Evolutionary conservation across 2,888 invertebrate genomes (phyloP).

Genomic region (Hydrotaea cyrtoneurina): DNA sequence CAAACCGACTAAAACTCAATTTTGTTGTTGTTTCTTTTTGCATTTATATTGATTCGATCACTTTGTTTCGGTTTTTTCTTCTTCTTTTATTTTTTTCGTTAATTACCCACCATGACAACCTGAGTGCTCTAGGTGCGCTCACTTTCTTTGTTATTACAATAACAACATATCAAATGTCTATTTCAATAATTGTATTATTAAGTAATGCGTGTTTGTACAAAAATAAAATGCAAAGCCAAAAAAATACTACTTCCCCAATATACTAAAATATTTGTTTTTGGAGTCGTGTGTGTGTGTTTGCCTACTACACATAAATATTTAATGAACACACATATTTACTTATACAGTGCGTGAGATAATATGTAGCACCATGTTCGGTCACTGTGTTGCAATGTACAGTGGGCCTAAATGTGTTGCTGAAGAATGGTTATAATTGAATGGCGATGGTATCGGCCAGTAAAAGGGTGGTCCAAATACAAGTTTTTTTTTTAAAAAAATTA

Average conservation of each 20-base stretch:
- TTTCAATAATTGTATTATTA: conserved; percentile 33
- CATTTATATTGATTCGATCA: too few species aligned
- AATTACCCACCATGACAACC: conserved; percentile 17
- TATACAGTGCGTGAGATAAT: not conserved
- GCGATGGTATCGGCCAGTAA: too few species aligned
- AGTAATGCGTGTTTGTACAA: conserved; percentile 23
- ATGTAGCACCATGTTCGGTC: not conserved
- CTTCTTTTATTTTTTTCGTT: not conserved
- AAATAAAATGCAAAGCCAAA: not conserved
- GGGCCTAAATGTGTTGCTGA: not conserved
- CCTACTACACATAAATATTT: too few species aligned
- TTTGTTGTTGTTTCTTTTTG: too few species aligned
- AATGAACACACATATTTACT: not conserved
- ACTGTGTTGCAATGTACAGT: not conserved
- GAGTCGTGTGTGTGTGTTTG: not conserved
- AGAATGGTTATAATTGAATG: too few species aligned
- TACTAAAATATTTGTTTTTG: not conserved
- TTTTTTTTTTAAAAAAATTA: too few species aligned
- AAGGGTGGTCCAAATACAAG: too few species aligned
- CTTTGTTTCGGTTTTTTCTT: too few species aligned
- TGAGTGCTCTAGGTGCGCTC: too few species aligned
- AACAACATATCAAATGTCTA: conserved; percentile 20
- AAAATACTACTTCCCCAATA: conserved; percentile 9
- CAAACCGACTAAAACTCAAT: too few species aligned
- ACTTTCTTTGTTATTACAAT: not conserved